A percentile compares a stretch with the other conserved stretches of the same genome.
These are phyloP conservation scores for Anthophora plumipes DNA, from an alignment of 2,888 invertebrate genomes.

Conservation along the genomic window DNA sequence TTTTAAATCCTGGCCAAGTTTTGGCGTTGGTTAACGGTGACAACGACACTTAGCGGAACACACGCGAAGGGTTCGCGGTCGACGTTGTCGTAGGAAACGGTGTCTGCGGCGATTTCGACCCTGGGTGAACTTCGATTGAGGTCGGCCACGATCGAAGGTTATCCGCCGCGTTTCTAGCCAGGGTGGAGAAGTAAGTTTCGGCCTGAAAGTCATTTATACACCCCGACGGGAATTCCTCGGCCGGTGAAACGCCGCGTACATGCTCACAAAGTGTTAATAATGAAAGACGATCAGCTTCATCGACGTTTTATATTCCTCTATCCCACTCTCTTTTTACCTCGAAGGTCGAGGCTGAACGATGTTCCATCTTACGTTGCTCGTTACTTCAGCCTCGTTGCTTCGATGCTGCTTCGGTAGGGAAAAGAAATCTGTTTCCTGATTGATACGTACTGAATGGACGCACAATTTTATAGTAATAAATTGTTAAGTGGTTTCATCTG, in stretches of 20 bases:
- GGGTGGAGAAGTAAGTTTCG: slow-evolving; percentile 45
- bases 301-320: slow-evolving; percentile 20
- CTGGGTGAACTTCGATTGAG: slow-evolving; percentile 66
- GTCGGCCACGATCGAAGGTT: slow-evolving; percentile 67
- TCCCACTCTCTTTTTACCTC: neutral
- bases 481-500: too few species aligned
- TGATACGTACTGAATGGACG: too few species aligned
- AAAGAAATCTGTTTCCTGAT: neutral
- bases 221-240: slow-evolving; percentile 53
- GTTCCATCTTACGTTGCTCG: neutral
- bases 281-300: slow-evolving; percentile 53
- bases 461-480: too few species aligned
- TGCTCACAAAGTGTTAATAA: slow-evolving; percentile 59
- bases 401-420: neutral
- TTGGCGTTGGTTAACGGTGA: slow-evolving; percentile 21
- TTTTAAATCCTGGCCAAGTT: neutral
- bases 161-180: slow-evolving; percentile 52
- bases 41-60: slow-evolving; percentile 21
- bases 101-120: slow-evolving; percentile 43
- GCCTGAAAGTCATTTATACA: slow-evolving; percentile 59
- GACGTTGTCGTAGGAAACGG: slow-evolving; percentile 42
- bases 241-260: slow-evolving; percentile 50
- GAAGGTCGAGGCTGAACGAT: slow-evolving; percentile 3
- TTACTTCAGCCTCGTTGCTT: too few species aligned
- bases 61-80: slow-evolving; percentile 29